phyloP scores from a whole-genome alignment of 2,113 vertebrate genomes.

The Sylvietta virens region DNA sequence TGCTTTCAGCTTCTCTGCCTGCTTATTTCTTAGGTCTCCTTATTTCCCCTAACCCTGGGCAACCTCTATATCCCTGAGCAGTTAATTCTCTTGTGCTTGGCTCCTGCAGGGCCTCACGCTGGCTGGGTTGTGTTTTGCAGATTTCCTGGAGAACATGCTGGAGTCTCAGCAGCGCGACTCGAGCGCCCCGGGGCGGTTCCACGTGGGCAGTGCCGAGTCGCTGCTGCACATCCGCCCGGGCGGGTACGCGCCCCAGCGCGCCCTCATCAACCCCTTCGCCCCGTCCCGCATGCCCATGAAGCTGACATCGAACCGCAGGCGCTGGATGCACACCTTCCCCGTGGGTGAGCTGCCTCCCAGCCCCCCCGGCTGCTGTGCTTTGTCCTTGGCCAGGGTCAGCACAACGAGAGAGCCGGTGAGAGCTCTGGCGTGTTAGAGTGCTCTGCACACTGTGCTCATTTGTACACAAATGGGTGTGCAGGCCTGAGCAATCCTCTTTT shows the following conservation, averaged over 20 bases:
- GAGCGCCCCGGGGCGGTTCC: conserved; percentile 92
- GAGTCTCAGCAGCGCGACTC: conserved; percentile 90
- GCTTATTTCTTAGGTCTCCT: neutral
- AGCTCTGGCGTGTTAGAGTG: neutral
- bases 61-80: neutral
- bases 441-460: neutral
- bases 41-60: neutral
- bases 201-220: conserved; percentile 94
- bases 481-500: neutral
- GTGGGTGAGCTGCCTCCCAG: conserved; percentile 74
- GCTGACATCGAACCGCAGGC: conserved; percentile 91
- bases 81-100: neutral
- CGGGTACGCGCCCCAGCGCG: conserved; percentile 86
- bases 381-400: neutral
- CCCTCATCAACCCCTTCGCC: conserved; percentile 95
- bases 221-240: conserved; percentile 88
- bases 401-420: rapidly evolving
- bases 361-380: rapidly evolving
- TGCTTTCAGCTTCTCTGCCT: neutral
- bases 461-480: neutral
- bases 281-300: conserved; percentile 98
- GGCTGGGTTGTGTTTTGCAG: conserved; percentile 25
- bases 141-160: conserved; percentile 86
- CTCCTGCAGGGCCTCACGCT: neutral
- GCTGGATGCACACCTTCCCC: conserved; percentile 99